phyloP scores from a whole-genome alignment of 2,113 vertebrate species.

The Hypocryptadius cinnamomeus region DNA sequence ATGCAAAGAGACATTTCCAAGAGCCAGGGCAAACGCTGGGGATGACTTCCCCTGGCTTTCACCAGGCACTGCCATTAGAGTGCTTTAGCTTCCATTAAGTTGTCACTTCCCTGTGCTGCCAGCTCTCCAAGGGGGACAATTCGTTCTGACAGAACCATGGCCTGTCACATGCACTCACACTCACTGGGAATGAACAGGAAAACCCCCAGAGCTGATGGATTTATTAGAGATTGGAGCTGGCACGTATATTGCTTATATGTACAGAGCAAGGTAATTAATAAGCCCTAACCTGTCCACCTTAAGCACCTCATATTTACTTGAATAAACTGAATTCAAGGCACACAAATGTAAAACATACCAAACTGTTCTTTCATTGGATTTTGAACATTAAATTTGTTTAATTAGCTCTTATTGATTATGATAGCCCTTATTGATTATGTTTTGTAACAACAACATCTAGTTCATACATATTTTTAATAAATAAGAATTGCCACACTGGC shows the following conservation, averaged over 20 bases:
- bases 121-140: conserved; percentile 57
- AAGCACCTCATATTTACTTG: not conserved
- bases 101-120: conserved; percentile 72
- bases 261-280: conserved; percentile 57
- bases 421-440: not conserved
- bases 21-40: conserved; percentile 43
- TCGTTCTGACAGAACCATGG: conserved; percentile 71
- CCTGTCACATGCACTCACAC: conserved; percentile 67
- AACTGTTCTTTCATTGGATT: not conserved
- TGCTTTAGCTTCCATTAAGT: conserved; percentile 73
- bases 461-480: not conserved
- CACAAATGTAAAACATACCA: not conserved
- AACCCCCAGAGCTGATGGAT: conserved; percentile 64
- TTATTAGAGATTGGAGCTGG: conserved; percentile 65
- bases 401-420: not conserved
- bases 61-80: conserved; percentile 64
- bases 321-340: not conserved
- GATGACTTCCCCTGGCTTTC: conserved; percentile 38
- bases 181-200: conserved; percentile 61
- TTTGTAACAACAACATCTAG: not conserved
- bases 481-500: not conserved
- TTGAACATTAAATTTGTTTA: not conserved
- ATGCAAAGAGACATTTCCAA: conserved; percentile 60
- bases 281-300: conserved; percentile 30
- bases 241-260: conserved; percentile 43